These are phyloP conservation scores for Hypotaenidia philippensis DNA, from an alignment of 2,797 vertebrate species.

Conservation along the genomic window DNA sequence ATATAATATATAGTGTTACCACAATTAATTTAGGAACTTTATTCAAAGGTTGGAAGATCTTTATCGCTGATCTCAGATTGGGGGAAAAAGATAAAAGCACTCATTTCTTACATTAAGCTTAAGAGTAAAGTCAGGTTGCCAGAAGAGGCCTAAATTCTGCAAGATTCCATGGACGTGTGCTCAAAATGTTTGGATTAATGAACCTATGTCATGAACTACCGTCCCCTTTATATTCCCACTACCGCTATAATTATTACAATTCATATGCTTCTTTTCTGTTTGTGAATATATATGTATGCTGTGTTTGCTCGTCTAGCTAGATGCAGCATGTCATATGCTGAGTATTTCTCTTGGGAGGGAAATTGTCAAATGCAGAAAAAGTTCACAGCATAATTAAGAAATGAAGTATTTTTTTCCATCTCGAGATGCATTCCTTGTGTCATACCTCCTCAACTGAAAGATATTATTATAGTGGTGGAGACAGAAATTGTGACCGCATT, in stretches of 20 bases:
- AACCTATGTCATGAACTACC: not conserved
- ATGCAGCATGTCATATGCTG: not conserved
- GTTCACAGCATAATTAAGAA: not conserved
- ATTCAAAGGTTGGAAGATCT: constrained; percentile 25
- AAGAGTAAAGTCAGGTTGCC: not conserved
- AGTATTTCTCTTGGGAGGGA: not conserved
- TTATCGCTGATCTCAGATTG: constrained; percentile 3
- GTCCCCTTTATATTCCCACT: not conserved
- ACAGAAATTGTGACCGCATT: not conserved
- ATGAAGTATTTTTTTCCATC: not conserved
- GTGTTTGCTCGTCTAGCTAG: not conserved
- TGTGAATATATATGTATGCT: not conserved
- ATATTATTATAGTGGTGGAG: not conserved
- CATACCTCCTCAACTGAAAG: not conserved
- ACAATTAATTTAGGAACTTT: constrained; percentile 26
- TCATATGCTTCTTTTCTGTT: not conserved
- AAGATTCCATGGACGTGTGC: not conserved
- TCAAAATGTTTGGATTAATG: constrained; percentile 8
- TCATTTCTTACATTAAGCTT: not conserved
- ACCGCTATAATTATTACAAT: not conserved
- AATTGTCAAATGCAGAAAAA: not conserved
- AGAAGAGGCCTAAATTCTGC: not conserved
- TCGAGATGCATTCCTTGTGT: not conserved
- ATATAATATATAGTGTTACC: not conserved
- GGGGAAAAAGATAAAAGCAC: not conserved